These are phyloP conservation scores for Orchesella flavescens DNA, from an alignment of 2,888 invertebrate genomes.

Conservation along the genomic window DNA sequence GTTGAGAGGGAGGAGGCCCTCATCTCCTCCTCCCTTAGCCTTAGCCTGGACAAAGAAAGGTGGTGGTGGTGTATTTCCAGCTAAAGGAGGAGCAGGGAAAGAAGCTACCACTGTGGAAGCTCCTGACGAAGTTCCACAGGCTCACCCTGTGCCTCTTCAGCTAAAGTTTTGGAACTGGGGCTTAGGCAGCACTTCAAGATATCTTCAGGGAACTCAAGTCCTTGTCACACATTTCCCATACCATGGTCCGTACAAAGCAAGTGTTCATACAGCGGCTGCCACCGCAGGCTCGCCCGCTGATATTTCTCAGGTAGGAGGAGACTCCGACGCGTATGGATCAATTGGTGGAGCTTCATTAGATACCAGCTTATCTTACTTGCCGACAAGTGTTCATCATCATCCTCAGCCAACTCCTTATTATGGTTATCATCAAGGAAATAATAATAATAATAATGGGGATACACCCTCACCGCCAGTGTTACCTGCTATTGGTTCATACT, in stretches of 20 bases:
- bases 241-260: conserved; percentile 67
- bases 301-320: conserved; percentile 33
- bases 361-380: conserved; percentile 55
- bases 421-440: conserved; percentile 35
- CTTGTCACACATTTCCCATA: conserved; percentile 66
- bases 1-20: conserved; percentile 66
- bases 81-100: background rate
- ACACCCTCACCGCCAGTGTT: conserved; percentile 67
- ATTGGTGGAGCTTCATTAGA: conserved; percentile 58
- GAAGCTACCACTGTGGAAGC: conserved; percentile 59
- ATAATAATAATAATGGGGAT: too few relatives aligned
- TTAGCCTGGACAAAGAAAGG: background rate
- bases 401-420: conserved; percentile 22
- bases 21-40: conserved; percentile 62
- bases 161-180: conserved; percentile 70
- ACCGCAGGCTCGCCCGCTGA: conserved; percentile 49
- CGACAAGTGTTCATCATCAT: conserved; percentile 64
- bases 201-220: conserved; percentile 67
- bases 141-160: conserved; percentile 67
- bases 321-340: conserved; percentile 52
- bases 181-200: conserved; percentile 62
- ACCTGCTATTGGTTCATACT: conserved; percentile 67
- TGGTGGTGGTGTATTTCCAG: conserved; percentile 6
- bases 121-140: conserved; percentile 55
- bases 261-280: conserved; percentile 65